These are phyloP conservation scores for Troilus luridus DNA, from an alignment of 2,888 invertebrate species.

Conservation along the genomic window DNA sequence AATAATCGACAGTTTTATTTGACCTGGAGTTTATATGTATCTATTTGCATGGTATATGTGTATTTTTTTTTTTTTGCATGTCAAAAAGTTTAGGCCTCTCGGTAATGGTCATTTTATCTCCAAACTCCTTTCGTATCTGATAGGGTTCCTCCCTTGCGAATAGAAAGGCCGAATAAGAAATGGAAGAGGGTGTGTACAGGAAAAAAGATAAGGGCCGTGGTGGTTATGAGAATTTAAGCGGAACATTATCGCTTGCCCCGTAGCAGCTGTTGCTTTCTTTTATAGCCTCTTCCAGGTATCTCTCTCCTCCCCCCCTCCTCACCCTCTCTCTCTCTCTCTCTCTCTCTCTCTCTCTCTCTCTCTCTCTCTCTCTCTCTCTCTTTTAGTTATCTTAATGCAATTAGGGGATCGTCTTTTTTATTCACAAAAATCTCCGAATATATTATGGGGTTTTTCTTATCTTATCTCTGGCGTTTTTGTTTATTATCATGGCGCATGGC, in stretches of 20 bases:
- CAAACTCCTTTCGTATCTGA: neutral
- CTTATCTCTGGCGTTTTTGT: neutral
- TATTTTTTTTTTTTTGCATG: neutral
- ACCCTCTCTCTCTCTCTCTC: too few relatives aligned
- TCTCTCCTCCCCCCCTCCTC: neutral
- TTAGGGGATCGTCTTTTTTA: neutral
- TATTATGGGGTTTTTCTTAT: neutral
- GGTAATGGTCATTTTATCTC: neutral
- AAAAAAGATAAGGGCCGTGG: neutral
- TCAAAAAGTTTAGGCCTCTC: neutral
- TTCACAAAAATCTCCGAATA: neutral
- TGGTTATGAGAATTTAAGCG: conserved; percentile 43
- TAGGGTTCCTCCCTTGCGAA: neutral
- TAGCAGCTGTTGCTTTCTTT: conserved; percentile 39
- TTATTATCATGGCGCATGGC: neutral
- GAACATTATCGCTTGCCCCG: conserved; percentile 5
- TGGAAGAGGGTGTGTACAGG: conserved; percentile 5
- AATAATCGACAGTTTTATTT: too few relatives aligned
- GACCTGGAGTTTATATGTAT: too few relatives aligned
- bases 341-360: too few relatives aligned
- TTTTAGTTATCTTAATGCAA: neutral
- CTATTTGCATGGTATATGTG: too few relatives aligned
- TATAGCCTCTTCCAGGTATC: neutral
- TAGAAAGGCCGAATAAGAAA: neutral
- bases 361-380: neutral